phyloP scores from a whole-genome alignment of 2,797 vertebrate species.

The Agapornis canus region DNA sequence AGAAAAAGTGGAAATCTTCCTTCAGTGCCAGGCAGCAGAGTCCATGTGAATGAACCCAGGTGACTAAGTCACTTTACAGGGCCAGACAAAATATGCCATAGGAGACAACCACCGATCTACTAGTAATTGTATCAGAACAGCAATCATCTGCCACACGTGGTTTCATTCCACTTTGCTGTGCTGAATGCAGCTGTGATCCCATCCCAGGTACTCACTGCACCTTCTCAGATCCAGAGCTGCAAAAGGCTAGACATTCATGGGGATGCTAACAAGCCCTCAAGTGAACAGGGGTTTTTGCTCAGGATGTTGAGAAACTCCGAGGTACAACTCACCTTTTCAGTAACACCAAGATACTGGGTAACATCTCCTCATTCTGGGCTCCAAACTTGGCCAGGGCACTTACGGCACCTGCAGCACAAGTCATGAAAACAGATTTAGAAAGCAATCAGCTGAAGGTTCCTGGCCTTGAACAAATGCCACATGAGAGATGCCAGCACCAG shows the following conservation, averaged over 20 bases:
- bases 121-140: background rate
- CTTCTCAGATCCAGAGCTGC: background rate
- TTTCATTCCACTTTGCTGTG: background rate
- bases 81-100: background rate
- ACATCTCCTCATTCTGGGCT: slow-evolving; percentile 84
- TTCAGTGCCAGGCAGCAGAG: background rate
- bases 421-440: background rate
- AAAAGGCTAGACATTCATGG: background rate
- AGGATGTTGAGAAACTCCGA: background rate
- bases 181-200: background rate
- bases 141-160: background rate
- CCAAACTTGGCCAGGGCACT: slow-evolving; percentile 85
- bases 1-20: background rate
- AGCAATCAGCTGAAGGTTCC: background rate
- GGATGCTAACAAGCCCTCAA: background rate
- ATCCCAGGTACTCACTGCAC: background rate
- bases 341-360: slow-evolving; percentile 82
- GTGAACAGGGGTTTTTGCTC: background rate
- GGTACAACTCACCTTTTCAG: slow-evolving; percentile 75
- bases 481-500: background rate
- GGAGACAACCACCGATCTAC: background rate
- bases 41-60: background rate
- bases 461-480: background rate
- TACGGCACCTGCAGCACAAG: slow-evolving; percentile 75
- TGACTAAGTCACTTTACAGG: background rate